These are phyloP conservation scores for Euwallacea similis DNA, from an alignment of 1,140 invertebrate species.

Conservation along the genomic window DNA sequence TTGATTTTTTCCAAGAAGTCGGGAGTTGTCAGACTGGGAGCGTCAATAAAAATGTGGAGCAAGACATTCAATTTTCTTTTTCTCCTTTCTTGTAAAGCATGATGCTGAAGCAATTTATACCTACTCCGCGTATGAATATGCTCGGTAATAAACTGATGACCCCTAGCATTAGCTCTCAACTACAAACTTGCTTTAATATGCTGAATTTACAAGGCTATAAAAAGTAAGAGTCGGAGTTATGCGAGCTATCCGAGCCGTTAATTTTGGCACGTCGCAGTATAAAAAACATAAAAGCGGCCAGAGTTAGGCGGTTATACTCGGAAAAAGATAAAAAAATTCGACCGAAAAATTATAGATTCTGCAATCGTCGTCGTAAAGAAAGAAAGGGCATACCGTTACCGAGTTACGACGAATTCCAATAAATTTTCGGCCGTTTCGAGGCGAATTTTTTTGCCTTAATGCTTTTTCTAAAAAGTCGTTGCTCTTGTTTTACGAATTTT, in stretches of 20 bases:
- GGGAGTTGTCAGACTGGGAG: neutral
- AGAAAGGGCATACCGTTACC: constrained; percentile 33
- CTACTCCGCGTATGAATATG: too few species aligned
- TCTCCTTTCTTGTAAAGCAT: too few species aligned
- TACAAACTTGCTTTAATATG: too few species aligned
- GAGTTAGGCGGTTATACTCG: constrained; percentile 20
- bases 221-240: constrained; percentile 18
- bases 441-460: constrained; percentile 20
- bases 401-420: constrained; percentile 32
- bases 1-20: constrained; percentile 3
- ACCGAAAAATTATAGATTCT: constrained; percentile 35
- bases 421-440: constrained; percentile 24
- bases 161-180: too few species aligned
- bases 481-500: constrained; percentile 28
- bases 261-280: constrained; percentile 33
- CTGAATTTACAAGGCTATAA: constrained; percentile 11
- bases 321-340: constrained; percentile 32
- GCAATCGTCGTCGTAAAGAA: constrained; percentile 30
- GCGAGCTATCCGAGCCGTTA: constrained; percentile 24
- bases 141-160: too few species aligned
- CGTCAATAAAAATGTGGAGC: neutral
- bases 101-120: too few species aligned
- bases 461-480: constrained; percentile 24
- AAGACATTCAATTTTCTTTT: neutral
- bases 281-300: constrained; percentile 29